Base-by-base conservation (phyloP, 2,888 invertebrate genomes). In the Silvanus unidentatus region DNA sequence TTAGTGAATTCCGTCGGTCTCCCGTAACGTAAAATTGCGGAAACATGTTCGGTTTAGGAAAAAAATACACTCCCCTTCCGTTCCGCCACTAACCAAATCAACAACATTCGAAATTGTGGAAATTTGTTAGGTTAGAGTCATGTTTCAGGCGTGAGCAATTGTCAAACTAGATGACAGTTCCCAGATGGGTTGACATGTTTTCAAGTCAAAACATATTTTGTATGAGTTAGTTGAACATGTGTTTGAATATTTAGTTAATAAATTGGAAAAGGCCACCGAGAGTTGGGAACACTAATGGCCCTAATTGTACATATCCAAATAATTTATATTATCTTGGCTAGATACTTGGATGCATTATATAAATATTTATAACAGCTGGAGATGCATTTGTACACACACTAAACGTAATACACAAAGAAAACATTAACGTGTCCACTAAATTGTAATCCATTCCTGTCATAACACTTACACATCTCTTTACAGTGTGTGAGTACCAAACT, bases 351-450 rank as follows among this genome's bases (percentile, higher is more conserved):
- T 37, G 37, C 37, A 37, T 37, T 37, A 39, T 5, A 39, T 16
- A 39, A 39, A 39, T 39, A 39, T 39, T 39, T 39, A 39, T 16
- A 16, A 27, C 39, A 13, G 39, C 11, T 12, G 32, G n/a, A 32
- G 12, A 12, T 32, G 11, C n/a, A 11, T 32, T n/a, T 32, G 32
- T 11, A 32, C 4, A n/a, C 10, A 11, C 4, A 32, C n/a, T n/a
- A n/a, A 4, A 11, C 11, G 12, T 32, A 12, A 12, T 32, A 12
- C 10, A 32, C 32, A 32, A 32, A 32, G 32, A 32, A 12, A 32
- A 32, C 32, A 32, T 12, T 32, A 32, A 32, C 12, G 32, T 32
- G 32, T 32, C 32, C 32, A 32, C 32, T 32, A 32, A 22, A 32
- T 32, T 32, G 32, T 32, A 32, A 32, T 32, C 22, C 8, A 8